Evolutionary conservation across 2,113 vertebrate species (phyloP).

Genomic region (Petrocephalus zakoni): DNA sequence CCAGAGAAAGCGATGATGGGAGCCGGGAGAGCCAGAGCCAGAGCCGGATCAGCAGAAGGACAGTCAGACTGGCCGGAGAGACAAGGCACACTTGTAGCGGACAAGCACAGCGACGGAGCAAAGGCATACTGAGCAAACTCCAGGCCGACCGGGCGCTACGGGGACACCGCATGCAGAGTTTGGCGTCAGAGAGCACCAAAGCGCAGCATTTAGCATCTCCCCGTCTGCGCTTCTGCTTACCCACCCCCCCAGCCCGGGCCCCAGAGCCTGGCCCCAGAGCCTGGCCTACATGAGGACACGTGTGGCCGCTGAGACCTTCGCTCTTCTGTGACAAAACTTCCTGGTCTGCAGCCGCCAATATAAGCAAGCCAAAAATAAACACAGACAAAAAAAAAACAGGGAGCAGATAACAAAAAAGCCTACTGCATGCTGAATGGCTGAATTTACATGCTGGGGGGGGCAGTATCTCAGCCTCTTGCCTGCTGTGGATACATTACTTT

Average conservation of each 20-base stretch:
- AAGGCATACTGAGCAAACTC: not conserved
- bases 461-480: not conserved
- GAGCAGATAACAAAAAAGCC: not conserved
- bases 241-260: not conserved
- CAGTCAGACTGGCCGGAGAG: not conserved
- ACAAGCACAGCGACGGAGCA: not conserved
- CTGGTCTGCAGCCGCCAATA: not conserved
- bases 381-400: not conserved
- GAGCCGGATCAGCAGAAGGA: not conserved
- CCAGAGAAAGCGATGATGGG: not conserved
- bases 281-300: not conserved
- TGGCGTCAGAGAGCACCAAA: not conserved
- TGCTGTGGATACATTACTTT: not conserved
- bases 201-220: not conserved
- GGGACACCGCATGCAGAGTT: not conserved
- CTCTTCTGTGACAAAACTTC: not conserved
- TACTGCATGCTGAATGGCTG: not conserved
- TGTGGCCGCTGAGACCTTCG: not conserved
- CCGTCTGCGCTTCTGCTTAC: not conserved
- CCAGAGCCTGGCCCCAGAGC: too few relatives aligned
- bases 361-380: not conserved
- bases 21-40: not conserved
- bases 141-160: not conserved
- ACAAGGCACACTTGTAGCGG: not conserved
- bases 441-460: not conserved